These are phyloP conservation scores for Petrolisthes cinctipes DNA, from an alignment of 2,888 invertebrate species.

Conservation along the genomic window DNA sequence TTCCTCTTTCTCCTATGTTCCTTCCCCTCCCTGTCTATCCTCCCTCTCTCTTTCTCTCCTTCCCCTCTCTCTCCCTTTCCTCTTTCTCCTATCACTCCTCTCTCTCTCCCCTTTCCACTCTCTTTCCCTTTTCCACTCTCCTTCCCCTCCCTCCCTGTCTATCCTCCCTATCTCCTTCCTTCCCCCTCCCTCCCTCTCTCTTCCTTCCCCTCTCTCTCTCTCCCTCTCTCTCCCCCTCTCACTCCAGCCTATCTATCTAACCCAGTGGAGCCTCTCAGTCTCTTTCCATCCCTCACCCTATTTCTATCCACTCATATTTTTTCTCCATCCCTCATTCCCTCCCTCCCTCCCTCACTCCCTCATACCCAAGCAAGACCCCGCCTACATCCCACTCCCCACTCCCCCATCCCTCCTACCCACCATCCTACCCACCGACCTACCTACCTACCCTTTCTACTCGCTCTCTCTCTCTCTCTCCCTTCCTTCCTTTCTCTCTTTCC, in stretches of 20 bases:
- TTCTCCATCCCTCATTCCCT: not conserved
- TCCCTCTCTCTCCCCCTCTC: not conserved
- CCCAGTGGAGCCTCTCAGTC: not conserved
- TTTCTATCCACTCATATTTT: not conserved
- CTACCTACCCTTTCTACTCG: not conserved
- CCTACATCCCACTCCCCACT: not conserved
- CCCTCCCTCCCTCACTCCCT: conserved; percentile 4
- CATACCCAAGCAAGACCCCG: not conserved
- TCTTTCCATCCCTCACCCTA: not conserved
- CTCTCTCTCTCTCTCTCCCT: not conserved
- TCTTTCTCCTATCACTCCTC: not conserved
- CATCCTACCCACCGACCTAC: not conserved
- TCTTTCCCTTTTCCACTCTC: not conserved
- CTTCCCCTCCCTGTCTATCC: not conserved
- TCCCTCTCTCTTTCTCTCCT: not conserved
- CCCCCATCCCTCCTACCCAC: not conserved
- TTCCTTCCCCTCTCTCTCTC: not conserved
- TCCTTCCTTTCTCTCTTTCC: not conserved
- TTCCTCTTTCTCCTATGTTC: not conserved
- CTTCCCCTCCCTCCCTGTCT: not conserved
- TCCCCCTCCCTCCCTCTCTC: not conserved
- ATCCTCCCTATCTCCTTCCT: not conserved
- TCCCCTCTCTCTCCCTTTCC: conserved; percentile 1
- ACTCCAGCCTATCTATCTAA: not conserved
- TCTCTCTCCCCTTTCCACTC: conserved; percentile 2